phyloP scores from a whole-genome alignment of 2,113 vertebrate species.

The Alligator sinensis region DNA sequence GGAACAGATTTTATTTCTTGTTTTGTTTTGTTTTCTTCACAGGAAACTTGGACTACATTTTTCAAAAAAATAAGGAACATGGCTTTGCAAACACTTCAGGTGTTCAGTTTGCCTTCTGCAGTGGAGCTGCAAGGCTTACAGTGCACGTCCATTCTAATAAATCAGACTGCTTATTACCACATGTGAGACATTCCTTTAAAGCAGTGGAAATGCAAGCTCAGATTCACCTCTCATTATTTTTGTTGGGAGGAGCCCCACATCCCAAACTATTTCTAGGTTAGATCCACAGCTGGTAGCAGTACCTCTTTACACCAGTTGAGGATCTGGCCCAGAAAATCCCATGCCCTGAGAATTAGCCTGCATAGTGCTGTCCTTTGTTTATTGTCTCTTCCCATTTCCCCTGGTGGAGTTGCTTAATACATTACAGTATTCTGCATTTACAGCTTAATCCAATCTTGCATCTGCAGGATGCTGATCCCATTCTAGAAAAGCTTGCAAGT shows the following conservation, averaged over 20 bases:
- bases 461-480: not conserved
- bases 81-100: not conserved
- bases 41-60: conserved; percentile 36
- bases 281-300: no score
- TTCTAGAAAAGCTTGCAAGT: not conserved
- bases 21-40: not conserved
- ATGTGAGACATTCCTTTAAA: not conserved
- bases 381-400: not conserved
- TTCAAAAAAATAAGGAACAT: conserved; percentile 9
- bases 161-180: not conserved
- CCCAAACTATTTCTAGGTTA: no score
- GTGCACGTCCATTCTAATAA: not conserved
- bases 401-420: not conserved
- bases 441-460: not conserved
- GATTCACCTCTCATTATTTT: not conserved
- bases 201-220: not conserved
- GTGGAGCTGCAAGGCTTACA: conserved; percentile 7
- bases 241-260: not conserved
- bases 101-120: not conserved
- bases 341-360: no score
- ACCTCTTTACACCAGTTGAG: no score
- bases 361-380: no score
- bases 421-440: not conserved
- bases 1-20: not conserved
- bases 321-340: no score